Evolutionary conservation across 2,113 vertebrate genomes (phyloP).

Genomic region (Progne subis): DNA sequence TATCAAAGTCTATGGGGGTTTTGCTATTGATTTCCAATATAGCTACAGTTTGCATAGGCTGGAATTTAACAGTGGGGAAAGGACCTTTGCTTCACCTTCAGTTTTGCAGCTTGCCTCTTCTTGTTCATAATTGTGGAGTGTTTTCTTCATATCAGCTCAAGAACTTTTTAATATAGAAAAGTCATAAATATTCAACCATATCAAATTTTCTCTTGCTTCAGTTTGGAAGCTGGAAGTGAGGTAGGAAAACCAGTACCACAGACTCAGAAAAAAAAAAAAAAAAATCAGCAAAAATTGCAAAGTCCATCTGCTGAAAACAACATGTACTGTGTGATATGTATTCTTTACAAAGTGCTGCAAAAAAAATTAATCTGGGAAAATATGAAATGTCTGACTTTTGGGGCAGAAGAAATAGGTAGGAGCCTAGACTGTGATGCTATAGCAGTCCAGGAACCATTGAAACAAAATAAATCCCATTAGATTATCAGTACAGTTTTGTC

Average conservation of each 20-base stretch:
- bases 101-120: background rate
- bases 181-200: slow-evolving; percentile 7
- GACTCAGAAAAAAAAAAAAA: background rate
- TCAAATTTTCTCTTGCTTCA: slow-evolving; percentile 2
- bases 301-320: background rate
- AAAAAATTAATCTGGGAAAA: background rate
- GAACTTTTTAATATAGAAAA: background rate
- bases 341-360: background rate
- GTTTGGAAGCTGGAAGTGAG: background rate
- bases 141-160: background rate
- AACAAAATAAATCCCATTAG: background rate
- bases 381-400: background rate
- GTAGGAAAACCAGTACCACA: background rate
- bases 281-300: background rate
- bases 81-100: slow-evolving; percentile 17
- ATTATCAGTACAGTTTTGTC: background rate
- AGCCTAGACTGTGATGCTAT: background rate
- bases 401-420: background rate
- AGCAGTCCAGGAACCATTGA: background rate
- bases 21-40: slow-evolving; percentile 35
- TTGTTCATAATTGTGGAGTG: background rate
- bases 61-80: background rate
- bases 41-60: background rate
- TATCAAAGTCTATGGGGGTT: background rate
- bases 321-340: background rate